Evolutionary conservation across 1,140 invertebrate genomes (phyloP).

Genomic region (Drosophila chauvacae): DNA sequence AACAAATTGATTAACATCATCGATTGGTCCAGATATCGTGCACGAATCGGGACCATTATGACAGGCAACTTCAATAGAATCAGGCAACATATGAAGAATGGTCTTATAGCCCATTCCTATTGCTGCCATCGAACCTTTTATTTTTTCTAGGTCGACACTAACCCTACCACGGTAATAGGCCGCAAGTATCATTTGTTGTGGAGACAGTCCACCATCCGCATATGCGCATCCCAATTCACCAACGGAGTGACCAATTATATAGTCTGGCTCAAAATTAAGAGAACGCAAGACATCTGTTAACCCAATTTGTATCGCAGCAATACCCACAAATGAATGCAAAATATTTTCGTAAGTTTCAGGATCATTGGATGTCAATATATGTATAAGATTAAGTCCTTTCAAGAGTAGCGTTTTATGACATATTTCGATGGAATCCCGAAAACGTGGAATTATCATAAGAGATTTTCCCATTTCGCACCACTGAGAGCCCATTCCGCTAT

Average conservation of each 20-base stretch:
- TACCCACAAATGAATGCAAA: slow-evolving; percentile 95
- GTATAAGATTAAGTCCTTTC: slow-evolving; percentile 91
- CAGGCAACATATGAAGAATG: slow-evolving; percentile 87
- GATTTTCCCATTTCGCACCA: slow-evolving; percentile 93
- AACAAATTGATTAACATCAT: slow-evolving; percentile 89
- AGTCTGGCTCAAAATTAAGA: slow-evolving; percentile 91
- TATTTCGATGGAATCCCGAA: slow-evolving; percentile 89
- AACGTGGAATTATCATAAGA: slow-evolving; percentile 88
- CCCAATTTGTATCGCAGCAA: slow-evolving; percentile 94
- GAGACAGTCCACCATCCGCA: slow-evolving; percentile 93
- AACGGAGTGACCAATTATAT: slow-evolving; percentile 95
- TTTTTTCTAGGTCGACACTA: slow-evolving; percentile 91
- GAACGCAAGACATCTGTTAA: slow-evolving; percentile 91
- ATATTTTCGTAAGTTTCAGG: slow-evolving; percentile 92
- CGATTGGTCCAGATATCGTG: slow-evolving; percentile 93
- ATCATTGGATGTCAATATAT: slow-evolving; percentile 91
- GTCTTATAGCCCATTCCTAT: slow-evolving; percentile 88
- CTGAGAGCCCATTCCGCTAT: slow-evolving; percentile 96
- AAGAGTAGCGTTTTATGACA: slow-evolving; percentile 90
- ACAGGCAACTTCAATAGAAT: slow-evolving; percentile 91
- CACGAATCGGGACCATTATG: slow-evolving; percentile 94
- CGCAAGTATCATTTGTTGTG: slow-evolving; percentile 92
- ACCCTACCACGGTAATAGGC: slow-evolving; percentile 94
- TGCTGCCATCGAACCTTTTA: slow-evolving; percentile 93
- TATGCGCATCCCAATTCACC: slow-evolving; percentile 96